A percentile compares a stretch with the other conserved stretches of the same genome.
phyloP scores from a whole-genome alignment of 2,113 vertebrate species.

The Thamnophis sirtalis region DNA sequence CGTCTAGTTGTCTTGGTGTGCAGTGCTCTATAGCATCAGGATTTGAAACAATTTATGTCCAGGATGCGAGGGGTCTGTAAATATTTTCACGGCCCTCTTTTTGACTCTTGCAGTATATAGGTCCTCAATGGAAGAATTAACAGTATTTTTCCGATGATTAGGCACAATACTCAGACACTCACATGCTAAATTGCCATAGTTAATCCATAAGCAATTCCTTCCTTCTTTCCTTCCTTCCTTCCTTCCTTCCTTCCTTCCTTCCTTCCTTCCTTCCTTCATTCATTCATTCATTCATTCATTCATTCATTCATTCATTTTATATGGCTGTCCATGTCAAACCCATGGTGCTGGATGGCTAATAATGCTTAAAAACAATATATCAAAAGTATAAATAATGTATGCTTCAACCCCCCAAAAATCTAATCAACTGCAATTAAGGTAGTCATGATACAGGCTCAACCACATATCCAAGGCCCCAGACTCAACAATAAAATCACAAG shows the following conservation, averaged over 20 bases:
- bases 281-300: not conserved
- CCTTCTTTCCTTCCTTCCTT: not conserved
- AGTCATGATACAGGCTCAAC: not conserved
- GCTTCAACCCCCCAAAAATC: not conserved
- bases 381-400: not conserved
- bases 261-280: too few relatives aligned
- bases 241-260: too few relatives aligned
- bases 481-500: not conserved
- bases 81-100: too few relatives aligned
- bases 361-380: not conserved
- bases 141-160: not conserved
- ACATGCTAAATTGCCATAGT: not conserved
- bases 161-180: not conserved
- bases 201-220: not conserved
- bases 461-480: not conserved
- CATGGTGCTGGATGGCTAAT: not conserved
- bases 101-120: too few relatives aligned
- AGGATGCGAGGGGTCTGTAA: too few relatives aligned
- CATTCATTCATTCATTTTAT: not conserved
- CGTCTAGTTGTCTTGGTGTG: too few relatives aligned
- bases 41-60: too few relatives aligned
- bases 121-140: not conserved
- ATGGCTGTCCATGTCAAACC: not conserved
- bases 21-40: too few relatives aligned
- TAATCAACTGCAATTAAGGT: not conserved